phyloP scores from a whole-genome alignment of 2,797 vertebrate species.

The Neosilurus mollespiculum region DNA sequence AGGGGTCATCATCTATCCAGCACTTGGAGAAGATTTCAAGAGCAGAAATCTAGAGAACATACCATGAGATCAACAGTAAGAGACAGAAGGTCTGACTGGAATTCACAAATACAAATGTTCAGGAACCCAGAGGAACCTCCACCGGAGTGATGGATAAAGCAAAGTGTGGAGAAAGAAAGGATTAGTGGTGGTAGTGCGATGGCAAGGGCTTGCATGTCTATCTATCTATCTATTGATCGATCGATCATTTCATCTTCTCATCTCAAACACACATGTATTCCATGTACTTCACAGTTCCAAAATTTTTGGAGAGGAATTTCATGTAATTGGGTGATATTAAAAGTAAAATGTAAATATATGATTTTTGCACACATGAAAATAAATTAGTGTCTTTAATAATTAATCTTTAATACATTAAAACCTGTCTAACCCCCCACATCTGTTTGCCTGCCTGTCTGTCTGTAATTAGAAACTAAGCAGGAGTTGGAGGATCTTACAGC shows the following conservation, averaged over 20 bases:
- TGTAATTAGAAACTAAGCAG: conserved; percentile 85
- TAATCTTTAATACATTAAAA: background rate
- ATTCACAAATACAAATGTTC: too few species aligned
- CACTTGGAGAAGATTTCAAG: too few species aligned
- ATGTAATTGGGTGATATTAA: background rate
- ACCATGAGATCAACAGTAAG: too few species aligned
- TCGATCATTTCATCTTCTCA: background rate
- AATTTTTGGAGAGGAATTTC: background rate
- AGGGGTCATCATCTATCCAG: too few species aligned
- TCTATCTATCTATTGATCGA: too few species aligned
- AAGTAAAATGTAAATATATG: background rate
- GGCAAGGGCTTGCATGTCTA: too few species aligned
- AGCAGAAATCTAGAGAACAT: too few species aligned
- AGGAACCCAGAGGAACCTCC: too few species aligned
- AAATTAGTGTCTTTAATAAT: background rate
- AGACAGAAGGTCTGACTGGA: too few species aligned
- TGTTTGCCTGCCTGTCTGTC: conserved; percentile 6
- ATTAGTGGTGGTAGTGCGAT: too few species aligned
- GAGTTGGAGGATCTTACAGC: conserved; percentile 94
- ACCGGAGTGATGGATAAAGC: too few species aligned
- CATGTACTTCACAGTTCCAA: background rate
- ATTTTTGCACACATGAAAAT: background rate
- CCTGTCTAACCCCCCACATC: background rate
- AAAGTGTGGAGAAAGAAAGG: too few species aligned
- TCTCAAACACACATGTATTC: background rate